Evolutionary conservation across 2,113 vertebrate species (phyloP).

Genomic region (Phrynosoma blainvillii): DNA sequence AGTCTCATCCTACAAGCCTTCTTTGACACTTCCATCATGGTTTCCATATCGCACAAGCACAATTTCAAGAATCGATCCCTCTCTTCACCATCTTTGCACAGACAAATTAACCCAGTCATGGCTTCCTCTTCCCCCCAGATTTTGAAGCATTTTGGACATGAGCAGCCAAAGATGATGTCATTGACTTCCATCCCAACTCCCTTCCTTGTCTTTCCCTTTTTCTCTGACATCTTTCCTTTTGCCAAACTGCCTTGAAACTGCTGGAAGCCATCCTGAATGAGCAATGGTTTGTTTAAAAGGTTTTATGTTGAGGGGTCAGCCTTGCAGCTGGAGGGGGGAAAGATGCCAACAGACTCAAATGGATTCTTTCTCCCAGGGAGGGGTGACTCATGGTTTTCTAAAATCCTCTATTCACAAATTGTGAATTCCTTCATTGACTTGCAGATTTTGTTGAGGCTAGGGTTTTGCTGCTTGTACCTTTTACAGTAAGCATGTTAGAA

Average conservation of each 20-base stretch:
- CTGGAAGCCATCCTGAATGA: constrained; percentile 1
- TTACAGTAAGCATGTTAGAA: constrained; percentile 1
- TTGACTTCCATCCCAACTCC: too few relatives aligned
- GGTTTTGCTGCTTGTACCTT: background rate
- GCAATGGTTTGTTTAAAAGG: background rate
- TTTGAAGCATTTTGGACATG: background rate
- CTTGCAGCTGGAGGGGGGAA: background rate
- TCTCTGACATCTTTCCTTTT: background rate
- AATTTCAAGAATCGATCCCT: too few relatives aligned
- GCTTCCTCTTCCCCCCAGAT: too few relatives aligned
- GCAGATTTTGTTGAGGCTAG: background rate
- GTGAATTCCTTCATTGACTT: background rate
- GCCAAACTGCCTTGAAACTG: constrained; percentile 25
- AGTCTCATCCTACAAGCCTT: background rate
- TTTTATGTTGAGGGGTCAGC: background rate
- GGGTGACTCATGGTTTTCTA: background rate
- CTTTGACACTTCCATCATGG: background rate
- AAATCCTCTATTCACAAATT: background rate
- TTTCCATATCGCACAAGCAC: background rate
- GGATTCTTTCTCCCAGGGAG: background rate
- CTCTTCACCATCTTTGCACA: too few relatives aligned
- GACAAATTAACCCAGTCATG: too few relatives aligned
- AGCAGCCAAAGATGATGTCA: background rate
- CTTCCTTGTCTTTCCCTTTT: too few relatives aligned
- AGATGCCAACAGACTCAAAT: background rate